Evolutionary conservation across 2,888 invertebrate species (phyloP), one percentile per base, ranked within the genome.

Genomic region (Zaprionus bogoriensis): DNA sequence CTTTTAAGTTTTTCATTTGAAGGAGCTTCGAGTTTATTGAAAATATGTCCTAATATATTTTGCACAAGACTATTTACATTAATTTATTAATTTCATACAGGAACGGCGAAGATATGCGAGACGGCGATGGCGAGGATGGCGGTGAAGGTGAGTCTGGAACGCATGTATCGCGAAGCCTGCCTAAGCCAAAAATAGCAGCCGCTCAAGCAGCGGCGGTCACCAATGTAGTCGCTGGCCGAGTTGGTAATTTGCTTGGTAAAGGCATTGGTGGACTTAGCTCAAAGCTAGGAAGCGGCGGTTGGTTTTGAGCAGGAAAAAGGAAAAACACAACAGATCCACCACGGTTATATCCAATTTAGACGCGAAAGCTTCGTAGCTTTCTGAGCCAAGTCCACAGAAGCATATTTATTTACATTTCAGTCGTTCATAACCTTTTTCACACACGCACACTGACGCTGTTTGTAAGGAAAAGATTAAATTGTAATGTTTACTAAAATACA

Each of bases 261-360:
- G 96, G 97, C 77, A 95, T 97, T 86, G 97, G 97, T 75, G 97
- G 97, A 89, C 93, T 97, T 87, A 96, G 97, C 88, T 96, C 96
- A 84, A 97, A 97, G 92, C 93, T 97, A 75, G 96, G 97, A 71
- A 95, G 96, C 77, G 95, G 96, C 59, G 95, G 95, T 91, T 96
- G 96, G 96, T 96, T 96, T 93, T 96, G 19, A 28, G 12, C 2
- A 12, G 14, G 7, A 25, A 12, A 5, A 14, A 3, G 5, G 20
- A 5, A 19, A 10, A 12, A 17, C 17, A 20, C 25, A 7, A 46
- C 20, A 53, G 27, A n/a, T 20, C 17, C 17, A 36, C 50, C 51
- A 54, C 50, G 30, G 25, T 69, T 32, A 46, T 54, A n/a, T n/a
- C n/a, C n/a, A n/a, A n/a, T n/a, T n/a, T n/a, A n/a, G n/a, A n/a